A percentile compares a stretch with the other conserved stretches of the same genome.
Evolutionary conservation across 2,888 invertebrate species (phyloP).

Genomic region (Eudasyphora cyanicolor): DNA sequence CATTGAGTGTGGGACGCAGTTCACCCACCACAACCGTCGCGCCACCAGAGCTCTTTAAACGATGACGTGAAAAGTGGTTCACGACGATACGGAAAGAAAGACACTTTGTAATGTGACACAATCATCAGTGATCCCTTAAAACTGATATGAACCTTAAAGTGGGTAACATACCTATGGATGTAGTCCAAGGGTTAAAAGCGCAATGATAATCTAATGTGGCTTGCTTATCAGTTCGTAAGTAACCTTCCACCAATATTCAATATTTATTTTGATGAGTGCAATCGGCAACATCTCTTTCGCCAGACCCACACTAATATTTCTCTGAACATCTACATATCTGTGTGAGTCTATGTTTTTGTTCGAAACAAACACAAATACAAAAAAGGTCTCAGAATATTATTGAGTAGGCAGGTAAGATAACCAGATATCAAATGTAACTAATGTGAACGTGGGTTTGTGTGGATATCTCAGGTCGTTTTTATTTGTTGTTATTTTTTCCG

Average conservation of each 20-base stretch:
- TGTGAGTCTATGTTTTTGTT: too few species aligned
- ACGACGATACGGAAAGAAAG: neutral
- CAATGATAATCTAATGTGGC: too few species aligned
- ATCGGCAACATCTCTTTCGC: too few species aligned
- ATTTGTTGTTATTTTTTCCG: slow-evolving; percentile 9
- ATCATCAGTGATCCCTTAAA: neutral
- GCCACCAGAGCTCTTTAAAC: neutral
- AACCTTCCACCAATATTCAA: too few species aligned
- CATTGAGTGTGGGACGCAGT: neutral
- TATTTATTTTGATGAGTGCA: too few species aligned
- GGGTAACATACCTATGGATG: neutral
- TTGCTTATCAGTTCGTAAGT: too few species aligned
- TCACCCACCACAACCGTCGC: neutral
- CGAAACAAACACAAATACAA: neutral
- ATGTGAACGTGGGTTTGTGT: slow-evolving; percentile 20
- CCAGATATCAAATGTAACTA: slow-evolving; percentile 11
- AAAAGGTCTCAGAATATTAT: slow-evolving; percentile 14
- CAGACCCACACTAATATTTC: neutral
- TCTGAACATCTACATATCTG: neutral
- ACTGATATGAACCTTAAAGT: neutral
- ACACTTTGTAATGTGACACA: slow-evolving; percentile 6
- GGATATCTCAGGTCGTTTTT: slow-evolving; percentile 32
- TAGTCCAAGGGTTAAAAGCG: too few species aligned
- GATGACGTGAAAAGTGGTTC: neutral
- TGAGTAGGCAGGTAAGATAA: slow-evolving; percentile 36